Evolutionary conservation across 2,888 invertebrate species (phyloP), one percentile per base, ranked within the genome.

Genomic region (Plagiodera versicolora): DNA sequence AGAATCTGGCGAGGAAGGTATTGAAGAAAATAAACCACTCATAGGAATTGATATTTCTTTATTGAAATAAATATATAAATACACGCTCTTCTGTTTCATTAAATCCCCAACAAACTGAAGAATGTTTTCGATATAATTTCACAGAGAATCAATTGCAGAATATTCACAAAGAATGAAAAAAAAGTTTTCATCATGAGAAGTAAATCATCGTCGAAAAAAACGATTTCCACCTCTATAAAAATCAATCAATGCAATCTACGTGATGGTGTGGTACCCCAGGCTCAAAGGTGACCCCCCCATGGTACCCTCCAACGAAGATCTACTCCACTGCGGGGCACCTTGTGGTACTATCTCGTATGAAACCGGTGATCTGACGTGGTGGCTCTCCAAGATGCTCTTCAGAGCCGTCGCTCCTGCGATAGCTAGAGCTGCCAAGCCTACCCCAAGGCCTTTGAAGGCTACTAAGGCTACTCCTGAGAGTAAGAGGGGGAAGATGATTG

Each of bases 361-460:
- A 3, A 79, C 66, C 54, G 75, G 76, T 0, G 75, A 70, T 2
- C 71, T 69, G 45, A 58, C 58, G 54, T 76, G 71, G 46, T 75
- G 71, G 46, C 59, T 39, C 46, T 79, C 77, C n/a, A 79, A 58
- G 0, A 77, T 58, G 52, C 73, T 74, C 64, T 79, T 79, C 47
- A 80, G 70, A 4, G 76, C 79, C 0, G 75, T 72, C 0, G 75
- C 79, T 39, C 85, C 86, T 19, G 87, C 85, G 39, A 89, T 79
- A 35, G 86, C 78, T 63, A 89, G 79, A 24, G 88, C 86, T 65
- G 86, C 80, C 47, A 87, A 73, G 51, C 88, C 86, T 28, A 85
- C 83, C 60, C 85, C 86, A 56, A 89, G 80, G 56, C 87, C 87
- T 77, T 87, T 88, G 70, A 88, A 83, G 8, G 88, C 86, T 51